A percentile compares a stretch with the other conserved stretches of the same genome.
These are phyloP conservation scores for Oligia fasciuncula DNA, from an alignment of 2,888 invertebrate species.

Conservation along the genomic window DNA sequence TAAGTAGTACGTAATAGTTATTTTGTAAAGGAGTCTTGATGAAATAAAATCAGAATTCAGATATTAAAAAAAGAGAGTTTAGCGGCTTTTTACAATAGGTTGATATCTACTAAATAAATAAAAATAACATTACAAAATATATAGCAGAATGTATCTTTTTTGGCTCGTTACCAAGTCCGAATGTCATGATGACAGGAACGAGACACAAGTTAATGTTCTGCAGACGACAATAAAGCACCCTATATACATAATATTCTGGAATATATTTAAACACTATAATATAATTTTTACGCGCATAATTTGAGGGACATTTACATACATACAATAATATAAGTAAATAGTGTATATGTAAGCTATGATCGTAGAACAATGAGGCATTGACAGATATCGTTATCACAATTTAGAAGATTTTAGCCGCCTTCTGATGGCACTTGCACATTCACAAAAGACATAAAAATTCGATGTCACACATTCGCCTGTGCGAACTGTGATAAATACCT, in stretches of 20 bases:
- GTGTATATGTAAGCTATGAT: conserved; percentile 54
- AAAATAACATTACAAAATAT: conserved; percentile 38
- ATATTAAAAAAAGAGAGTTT: conserved; percentile 58
- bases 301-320: conserved; percentile 55
- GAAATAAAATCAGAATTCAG: conserved; percentile 67
- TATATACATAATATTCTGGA: conserved; percentile 62
- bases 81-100: conserved; percentile 57
- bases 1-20: conserved; percentile 74
- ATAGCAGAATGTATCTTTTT: conserved; percentile 35
- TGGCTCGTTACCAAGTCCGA: conserved; percentile 43
- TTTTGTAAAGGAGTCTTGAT: conserved; percentile 71
- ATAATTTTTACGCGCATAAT: conserved; percentile 44
- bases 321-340: conserved; percentile 55
- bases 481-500: conserved; percentile 47
- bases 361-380: conserved; percentile 64
- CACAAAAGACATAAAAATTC: conserved; percentile 57
- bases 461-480: conserved; percentile 48
- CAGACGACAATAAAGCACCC: conserved; percentile 52
- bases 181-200: conserved; percentile 30
- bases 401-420: conserved; percentile 66
- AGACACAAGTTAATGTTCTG: conserved; percentile 39
- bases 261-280: conserved; percentile 59
- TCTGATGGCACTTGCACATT: conserved; percentile 70
- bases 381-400: conserved; percentile 70
- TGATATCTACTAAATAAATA: conserved; percentile 60